phyloP scores from a whole-genome alignment of 2,113 vertebrate genomes.

The Pyrgilauda ruficollis region DNA sequence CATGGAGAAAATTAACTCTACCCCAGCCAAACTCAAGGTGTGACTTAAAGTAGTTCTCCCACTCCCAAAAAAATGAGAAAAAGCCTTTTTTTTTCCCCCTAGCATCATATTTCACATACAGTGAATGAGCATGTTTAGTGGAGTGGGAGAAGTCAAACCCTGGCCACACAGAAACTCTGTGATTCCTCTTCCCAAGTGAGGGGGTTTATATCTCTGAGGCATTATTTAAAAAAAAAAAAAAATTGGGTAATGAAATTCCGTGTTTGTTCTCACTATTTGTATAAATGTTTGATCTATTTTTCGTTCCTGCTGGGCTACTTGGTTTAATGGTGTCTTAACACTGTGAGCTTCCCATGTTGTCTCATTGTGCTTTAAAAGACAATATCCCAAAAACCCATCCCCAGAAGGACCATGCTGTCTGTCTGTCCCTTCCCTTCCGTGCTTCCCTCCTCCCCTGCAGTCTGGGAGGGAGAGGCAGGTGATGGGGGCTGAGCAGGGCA shows the following conservation, averaged over 20 bases:
- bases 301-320: neutral
- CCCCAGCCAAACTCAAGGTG: neutral
- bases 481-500: neutral
- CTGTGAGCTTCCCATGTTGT: neutral
- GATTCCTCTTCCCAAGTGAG: neutral
- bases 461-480: neutral
- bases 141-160: neutral
- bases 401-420: neutral
- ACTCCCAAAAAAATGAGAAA: neutral
- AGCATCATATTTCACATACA: neutral
- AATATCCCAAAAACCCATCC: neutral
- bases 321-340: neutral
- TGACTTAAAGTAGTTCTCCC: neutral
- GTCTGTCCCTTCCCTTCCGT: neutral
- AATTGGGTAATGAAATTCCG: neutral
- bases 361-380: neutral
- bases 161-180: neutral
- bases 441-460: neutral
- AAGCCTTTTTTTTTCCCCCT: rapidly evolving
- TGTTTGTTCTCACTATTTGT: neutral
- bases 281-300: neutral
- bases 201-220: neutral
- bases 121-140: neutral
- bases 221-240: neutral
- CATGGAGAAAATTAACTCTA: neutral